Evolutionary conservation across 2,113 vertebrate genomes (phyloP), one percentile per base, ranked within the genome.

Genomic region (Poeciliopsis occidentalis): DNA sequence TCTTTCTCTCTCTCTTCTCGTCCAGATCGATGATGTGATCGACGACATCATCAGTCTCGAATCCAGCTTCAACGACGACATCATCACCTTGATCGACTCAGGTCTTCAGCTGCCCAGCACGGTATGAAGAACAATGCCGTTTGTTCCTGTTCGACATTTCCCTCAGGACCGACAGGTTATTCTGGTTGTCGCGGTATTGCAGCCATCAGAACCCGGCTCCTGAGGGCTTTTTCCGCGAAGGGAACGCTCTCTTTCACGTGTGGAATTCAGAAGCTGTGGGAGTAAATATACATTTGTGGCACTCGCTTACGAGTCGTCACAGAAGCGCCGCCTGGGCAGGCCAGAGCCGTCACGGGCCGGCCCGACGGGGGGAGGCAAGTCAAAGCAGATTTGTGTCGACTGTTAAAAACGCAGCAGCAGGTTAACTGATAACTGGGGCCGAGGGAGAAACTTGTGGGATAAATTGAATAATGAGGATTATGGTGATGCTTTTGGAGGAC

Each of bases 21-120:
- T 84, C 61, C 67, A 97, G 96, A 97, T 97, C 80, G 96, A 97
- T 81, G 96, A 97, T 65, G 96, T 97, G 78, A 97, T 97, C 24
- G 96, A 97, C 77, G 95, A 97, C 92, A 97, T 97, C 85, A 97
- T 97, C 84, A 97, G 96, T 90, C 93, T 97, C 74, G 96, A 97
- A 88, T 97, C 97, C 89, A 97, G 96, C 93, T 96, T 96, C 91
- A 97, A 96, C 63, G 96, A 97, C 19, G 96, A 97, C 87, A 95
- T 97, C 89, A 94, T 97, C 80, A 94, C 94, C 10, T 93, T 95
- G 86, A 95, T 96, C 67, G 96, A 96, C 76, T 93, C 93, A 26
- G 94, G 94, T 44, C 94, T 97, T 60, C 95, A 97, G 90, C 86
- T 97, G 76, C 96, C 96, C 4, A 96, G 91, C 90, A 97, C 96